phyloP scores from a whole-genome alignment of 2,797 vertebrate genomes.

The Vultur gryphus region DNA sequence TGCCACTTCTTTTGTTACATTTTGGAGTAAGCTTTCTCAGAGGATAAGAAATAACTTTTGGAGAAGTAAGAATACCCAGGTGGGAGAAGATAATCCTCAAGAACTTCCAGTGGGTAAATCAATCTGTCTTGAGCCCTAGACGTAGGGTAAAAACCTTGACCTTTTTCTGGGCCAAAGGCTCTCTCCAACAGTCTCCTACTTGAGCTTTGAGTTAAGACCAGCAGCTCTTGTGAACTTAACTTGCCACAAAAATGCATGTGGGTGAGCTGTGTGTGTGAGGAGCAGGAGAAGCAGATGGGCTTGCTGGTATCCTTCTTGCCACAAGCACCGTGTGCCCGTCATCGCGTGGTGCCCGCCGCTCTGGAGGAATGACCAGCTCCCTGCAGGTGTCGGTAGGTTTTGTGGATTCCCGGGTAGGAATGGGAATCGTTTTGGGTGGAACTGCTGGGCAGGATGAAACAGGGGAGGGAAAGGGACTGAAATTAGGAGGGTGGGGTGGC shows the following conservation, averaged over 20 bases:
- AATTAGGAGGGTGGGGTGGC: background rate
- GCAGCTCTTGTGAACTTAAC: background rate
- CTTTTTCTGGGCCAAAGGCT: background rate
- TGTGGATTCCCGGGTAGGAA: background rate
- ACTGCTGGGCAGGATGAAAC: background rate
- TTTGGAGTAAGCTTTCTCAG: background rate
- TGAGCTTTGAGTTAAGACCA: background rate
- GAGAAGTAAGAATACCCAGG: background rate
- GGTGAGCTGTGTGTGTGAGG: fast-evolving
- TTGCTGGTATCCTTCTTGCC: background rate
- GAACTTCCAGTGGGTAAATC: background rate
- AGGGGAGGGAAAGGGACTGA: background rate
- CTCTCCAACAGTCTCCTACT: background rate
- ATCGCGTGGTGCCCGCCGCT: fast-evolving
- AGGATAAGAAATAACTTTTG: background rate
- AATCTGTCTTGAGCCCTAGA: background rate
- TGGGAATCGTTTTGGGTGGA: background rate
- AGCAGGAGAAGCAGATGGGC: background rate
- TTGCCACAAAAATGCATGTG: fast-evolving
- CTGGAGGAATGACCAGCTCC: background rate
- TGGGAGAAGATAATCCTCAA: background rate
- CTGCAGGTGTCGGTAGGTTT: background rate
- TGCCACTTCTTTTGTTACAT: background rate
- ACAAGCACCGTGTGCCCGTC: fast-evolving
- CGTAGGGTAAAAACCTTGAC: background rate